These are phyloP conservation scores for Puffinus mauretanicus DNA, from an alignment of 2,113 vertebrate genomes.

Conservation along the genomic window DNA sequence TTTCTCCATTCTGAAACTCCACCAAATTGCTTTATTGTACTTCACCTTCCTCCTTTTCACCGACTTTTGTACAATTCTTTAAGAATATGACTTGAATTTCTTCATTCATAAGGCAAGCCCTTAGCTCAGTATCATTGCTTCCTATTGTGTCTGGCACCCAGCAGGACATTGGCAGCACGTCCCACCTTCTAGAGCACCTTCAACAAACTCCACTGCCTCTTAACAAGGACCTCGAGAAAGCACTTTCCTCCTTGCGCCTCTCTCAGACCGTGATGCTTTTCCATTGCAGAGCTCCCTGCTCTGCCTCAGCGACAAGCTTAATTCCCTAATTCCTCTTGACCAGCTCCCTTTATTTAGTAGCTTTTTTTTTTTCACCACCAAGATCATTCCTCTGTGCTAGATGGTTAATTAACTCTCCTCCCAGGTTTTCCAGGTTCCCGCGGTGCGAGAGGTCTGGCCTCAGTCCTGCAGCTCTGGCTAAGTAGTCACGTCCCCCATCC, in stretches of 20 bases:
- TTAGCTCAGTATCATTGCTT: background rate
- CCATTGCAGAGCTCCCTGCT: background rate
- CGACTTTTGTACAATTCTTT: background rate
- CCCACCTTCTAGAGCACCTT: background rate
- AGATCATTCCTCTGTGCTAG: background rate
- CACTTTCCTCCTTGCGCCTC: background rate
- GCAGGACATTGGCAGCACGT: accelerated
- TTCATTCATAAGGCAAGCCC: background rate
- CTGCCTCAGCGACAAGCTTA: background rate
- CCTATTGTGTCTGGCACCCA: background rate
- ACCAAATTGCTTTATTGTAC: background rate
- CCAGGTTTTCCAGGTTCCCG: background rate
- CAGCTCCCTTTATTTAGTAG: background rate
- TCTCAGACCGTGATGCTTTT: background rate
- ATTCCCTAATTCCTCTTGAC: background rate
- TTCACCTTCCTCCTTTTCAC: background rate
- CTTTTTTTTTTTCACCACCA: background rate
- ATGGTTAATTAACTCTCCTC: slow-evolving; percentile 1
- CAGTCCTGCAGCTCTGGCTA: background rate
- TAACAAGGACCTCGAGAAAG: background rate
- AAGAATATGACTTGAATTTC: background rate
- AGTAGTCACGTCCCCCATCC: accelerated
- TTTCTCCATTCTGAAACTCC: background rate
- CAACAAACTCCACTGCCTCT: background rate
- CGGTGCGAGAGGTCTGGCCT: background rate